phyloP scores from a whole-genome alignment of 2,888 invertebrate genomes.

The Drosophila demipolita region DNA sequence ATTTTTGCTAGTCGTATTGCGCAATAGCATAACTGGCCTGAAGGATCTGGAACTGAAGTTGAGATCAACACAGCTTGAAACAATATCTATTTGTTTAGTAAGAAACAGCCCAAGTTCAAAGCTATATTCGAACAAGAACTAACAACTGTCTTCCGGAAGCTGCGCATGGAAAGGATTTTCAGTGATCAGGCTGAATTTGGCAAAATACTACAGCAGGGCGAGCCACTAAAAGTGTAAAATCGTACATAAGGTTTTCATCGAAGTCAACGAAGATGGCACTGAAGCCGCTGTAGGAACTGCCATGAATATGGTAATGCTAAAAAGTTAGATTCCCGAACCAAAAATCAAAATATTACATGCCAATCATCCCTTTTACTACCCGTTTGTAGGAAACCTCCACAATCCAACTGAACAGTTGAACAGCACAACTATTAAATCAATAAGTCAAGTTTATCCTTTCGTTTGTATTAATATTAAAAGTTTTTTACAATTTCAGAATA shows the following conservation, averaged over 20 bases:
- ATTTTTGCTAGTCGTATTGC: slow-evolving; percentile 91
- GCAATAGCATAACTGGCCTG: slow-evolving; percentile 88
- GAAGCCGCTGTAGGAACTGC: slow-evolving; percentile 93
- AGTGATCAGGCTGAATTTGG: slow-evolving; percentile 86
- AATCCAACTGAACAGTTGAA: background rate
- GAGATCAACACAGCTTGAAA: slow-evolving; percentile 86
- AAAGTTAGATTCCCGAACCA: background rate
- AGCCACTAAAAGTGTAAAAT: slow-evolving; percentile 87
- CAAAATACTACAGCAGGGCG: slow-evolving; percentile 86
- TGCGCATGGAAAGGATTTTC: slow-evolving; percentile 90
- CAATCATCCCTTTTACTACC: slow-evolving; percentile 45
- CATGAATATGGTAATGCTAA: rapidly evolving
- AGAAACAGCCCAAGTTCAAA: slow-evolving; percentile 90
- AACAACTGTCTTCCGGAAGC: slow-evolving; percentile 82
- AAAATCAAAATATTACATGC: slow-evolving; percentile 38
- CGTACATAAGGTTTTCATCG: slow-evolving; percentile 93
- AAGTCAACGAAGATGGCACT: slow-evolving; percentile 94
- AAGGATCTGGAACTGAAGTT: slow-evolving; percentile 87
- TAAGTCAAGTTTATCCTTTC: background rate
- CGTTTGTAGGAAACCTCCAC: slow-evolving; percentile 31
- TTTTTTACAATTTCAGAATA: background rate
- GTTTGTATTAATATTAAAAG: background rate
- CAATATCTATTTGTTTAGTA: slow-evolving; percentile 86
- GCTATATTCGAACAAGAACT: slow-evolving; percentile 53
- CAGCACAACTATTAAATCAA: background rate